Conservation (phyloP, 2,888 invertebrate genomes). For the Periphyllus acericola region DNA sequence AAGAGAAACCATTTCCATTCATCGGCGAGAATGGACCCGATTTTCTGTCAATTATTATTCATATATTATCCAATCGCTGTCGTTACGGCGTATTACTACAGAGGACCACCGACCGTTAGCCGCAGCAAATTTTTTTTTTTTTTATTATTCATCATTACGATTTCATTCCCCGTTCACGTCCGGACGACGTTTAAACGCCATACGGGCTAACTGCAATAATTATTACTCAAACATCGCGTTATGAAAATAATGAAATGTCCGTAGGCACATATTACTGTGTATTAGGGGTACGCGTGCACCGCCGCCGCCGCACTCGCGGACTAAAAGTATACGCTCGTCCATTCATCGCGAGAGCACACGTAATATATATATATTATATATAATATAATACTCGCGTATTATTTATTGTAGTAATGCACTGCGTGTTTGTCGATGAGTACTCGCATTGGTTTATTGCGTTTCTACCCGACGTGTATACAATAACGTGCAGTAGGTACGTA, state of each 20-base stretch:
- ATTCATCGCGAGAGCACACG: no score
- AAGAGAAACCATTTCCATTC: conserved; percentile 58
- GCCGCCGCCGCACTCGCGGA: neutral
- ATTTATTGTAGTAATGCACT: no score
- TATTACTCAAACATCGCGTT: neutral
- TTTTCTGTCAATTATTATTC: conserved; percentile 60
- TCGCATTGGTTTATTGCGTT: no score
- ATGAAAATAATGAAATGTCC: neutral
- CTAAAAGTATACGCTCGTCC: neutral
- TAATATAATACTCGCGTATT: no score
- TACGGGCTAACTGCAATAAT: conserved; percentile 42
- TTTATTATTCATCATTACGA: neutral
- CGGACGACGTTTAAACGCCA: conserved; percentile 19
- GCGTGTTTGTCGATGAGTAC: no score
- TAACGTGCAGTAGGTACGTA: no score
- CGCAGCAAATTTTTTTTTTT: conserved; percentile 41
- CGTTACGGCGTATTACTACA: conserved; percentile 24
- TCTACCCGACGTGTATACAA: no score
- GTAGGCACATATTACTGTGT: neutral
- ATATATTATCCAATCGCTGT: conserved; percentile 30
- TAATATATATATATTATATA: no score
- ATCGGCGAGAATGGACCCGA: conserved; percentile 48
- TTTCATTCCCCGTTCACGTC: conserved; percentile 25
- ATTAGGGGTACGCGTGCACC: no score
- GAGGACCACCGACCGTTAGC: conserved; percentile 56